phyloP scores from a whole-genome alignment of 2,113 vertebrate genomes.

The Athene noctua region DNA sequence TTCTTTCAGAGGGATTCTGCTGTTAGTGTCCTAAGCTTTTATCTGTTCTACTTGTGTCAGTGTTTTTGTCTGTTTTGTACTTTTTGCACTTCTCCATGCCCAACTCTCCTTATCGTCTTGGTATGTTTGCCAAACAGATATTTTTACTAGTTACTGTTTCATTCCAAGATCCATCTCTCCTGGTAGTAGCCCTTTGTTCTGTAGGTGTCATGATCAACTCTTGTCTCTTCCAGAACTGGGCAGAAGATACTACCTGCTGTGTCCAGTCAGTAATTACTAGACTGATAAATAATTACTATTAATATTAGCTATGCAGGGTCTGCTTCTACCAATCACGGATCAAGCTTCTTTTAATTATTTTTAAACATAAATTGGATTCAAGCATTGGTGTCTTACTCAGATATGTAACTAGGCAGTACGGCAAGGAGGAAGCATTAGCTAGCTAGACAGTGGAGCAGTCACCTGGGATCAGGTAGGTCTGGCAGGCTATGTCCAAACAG shows the following conservation, averaged over 20 bases:
- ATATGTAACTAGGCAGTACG: neutral
- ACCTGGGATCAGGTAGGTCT: neutral
- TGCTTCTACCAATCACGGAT: neutral
- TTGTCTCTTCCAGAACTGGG: neutral
- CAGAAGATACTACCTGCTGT: neutral
- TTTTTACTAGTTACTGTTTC: neutral
- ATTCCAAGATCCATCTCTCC: neutral
- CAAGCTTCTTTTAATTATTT: neutral
- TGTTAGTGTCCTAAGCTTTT: neutral
- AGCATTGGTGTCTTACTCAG: neutral
- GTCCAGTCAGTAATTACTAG: neutral
- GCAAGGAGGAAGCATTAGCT: neutral
- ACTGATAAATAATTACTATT: neutral
- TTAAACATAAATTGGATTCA: neutral
- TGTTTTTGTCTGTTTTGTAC: neutral
- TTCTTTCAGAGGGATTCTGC: neutral
- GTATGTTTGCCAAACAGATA: neutral
- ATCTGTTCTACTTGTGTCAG: accelerated
- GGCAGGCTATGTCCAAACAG: neutral
- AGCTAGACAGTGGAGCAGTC: neutral
- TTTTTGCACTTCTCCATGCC: neutral
- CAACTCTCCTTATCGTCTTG: neutral
- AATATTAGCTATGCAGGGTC: neutral
- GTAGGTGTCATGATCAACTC: neutral
- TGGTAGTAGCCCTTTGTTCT: neutral